These are phyloP conservation scores for Netelia melanura DNA, from an alignment of 2,888 invertebrate genomes.

Conservation along the genomic window DNA sequence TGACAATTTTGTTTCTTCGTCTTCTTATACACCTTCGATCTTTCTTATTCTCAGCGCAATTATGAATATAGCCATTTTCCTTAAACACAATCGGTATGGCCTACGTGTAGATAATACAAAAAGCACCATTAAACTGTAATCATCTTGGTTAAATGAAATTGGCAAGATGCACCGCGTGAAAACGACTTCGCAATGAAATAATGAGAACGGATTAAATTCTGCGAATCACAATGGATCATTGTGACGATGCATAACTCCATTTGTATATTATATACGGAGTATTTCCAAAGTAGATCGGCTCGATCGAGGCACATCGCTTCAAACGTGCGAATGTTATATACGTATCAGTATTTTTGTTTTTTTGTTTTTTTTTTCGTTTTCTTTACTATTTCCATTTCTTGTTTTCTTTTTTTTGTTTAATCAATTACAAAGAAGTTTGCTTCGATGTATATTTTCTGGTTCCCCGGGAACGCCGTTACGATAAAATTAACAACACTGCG, in stretches of 20 bases:
- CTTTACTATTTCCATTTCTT: background rate
- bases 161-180: slow-evolving; percentile 8
- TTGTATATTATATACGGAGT: slow-evolving; percentile 7
- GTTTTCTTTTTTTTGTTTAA: slow-evolving; percentile 18
- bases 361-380: slow-evolving; percentile 10
- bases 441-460: slow-evolving; percentile 61
- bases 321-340: slow-evolving; percentile 42
- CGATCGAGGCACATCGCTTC: slow-evolving; percentile 47
- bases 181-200: background rate
- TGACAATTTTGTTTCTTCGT: slow-evolving; percentile 36
- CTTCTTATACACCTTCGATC: slow-evolving; percentile 38
- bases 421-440: slow-evolving; percentile 50
- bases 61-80: background rate
- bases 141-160: slow-evolving; percentile 28
- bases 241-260: slow-evolving; percentile 15
- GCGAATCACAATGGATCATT: slow-evolving; percentile 33
- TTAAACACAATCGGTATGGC: slow-evolving; percentile 28
- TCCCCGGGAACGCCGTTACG: slow-evolving; percentile 49
- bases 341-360: slow-evolving; percentile 24
- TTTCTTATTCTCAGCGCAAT: slow-evolving; percentile 64
- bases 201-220: slow-evolving; percentile 33
- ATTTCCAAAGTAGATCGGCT: slow-evolving; percentile 35
- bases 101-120: slow-evolving; percentile 71
- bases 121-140: slow-evolving; percentile 69
- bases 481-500: slow-evolving; percentile 45